Evolutionary conservation across 2,888 invertebrate species (phyloP), one percentile per base, ranked within the genome.

Genomic region (Epicampocera succincta): DNA sequence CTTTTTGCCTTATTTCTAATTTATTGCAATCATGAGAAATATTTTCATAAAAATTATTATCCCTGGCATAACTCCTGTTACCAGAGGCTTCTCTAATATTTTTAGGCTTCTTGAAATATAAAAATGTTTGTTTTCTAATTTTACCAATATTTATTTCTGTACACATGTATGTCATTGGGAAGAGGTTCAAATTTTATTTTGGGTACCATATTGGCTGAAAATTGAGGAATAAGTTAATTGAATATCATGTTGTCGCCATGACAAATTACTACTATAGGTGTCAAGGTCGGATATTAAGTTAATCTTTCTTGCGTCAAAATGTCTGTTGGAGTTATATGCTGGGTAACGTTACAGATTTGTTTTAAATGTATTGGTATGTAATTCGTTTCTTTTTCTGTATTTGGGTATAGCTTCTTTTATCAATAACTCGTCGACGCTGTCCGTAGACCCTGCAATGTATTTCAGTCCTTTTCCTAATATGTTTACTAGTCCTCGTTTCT

Each of bases 211-310:
- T n/a, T n/a, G n/a, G n/a, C n/a, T n/a, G n/a, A n/a, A n/a, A n/a
- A n/a, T n/a, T n/a, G n/a, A n/a, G n/a, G n/a, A n/a, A n/a, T n/a
- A n/a, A n/a, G n/a, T n/a, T n/a, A n/a, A n/a, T n/a, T n/a, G n/a
- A n/a, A n/a, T n/a, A n/a, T n/a, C n/a, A 84, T 74, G 58, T 71
- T 80, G 15, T 63, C 58, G 25, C 80, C 42, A 6, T 80, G 72
- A 58, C 75, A 52, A 38, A 42, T 65, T 52, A 83, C 79, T 68
- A 25, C 40, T 58, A 63, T 68, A 83, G 42, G 76, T 84, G 12
- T 80, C 74, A 40, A 80, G 68, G 66, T 84, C 83, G 38, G 66
- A 42, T 13, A 83, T 80, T 25, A 82, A 8, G 33, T 82, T 54
- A 5, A 78, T 58, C n/a, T 48, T 83, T 75, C 42, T 48, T 52